Conservation (phyloP, 1,140 invertebrate species). For the Philaenus spumarius region DNA sequence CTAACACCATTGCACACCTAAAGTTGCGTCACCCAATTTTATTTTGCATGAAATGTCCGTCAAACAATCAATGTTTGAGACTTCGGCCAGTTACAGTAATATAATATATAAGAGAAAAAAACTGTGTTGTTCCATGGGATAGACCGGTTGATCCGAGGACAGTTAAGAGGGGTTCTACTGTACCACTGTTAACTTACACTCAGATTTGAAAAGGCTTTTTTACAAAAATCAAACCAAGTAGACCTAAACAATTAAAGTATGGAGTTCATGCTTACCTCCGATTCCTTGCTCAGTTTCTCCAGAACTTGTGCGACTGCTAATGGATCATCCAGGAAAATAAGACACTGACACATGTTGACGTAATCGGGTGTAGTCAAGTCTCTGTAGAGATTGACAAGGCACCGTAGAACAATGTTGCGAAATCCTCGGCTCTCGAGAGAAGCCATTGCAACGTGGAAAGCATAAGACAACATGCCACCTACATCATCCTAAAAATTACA, state of each 20-base stretch:
- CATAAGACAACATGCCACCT: constrained; percentile 85
- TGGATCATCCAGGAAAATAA: constrained; percentile 94
- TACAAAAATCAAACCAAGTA: too few relatives aligned
- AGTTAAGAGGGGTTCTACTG: too few relatives aligned
- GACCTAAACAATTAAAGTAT: constrained; percentile 3
- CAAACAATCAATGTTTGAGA: too few relatives aligned
- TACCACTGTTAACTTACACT: too few relatives aligned
- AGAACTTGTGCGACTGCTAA: constrained; percentile 84
- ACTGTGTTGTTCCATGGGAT: too few relatives aligned
- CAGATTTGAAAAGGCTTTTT: too few relatives aligned
- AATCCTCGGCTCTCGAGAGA: constrained; percentile 90
- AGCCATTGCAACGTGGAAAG: constrained; percentile 93
- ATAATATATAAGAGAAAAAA: too few relatives aligned
- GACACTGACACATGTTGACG: constrained; percentile 93
- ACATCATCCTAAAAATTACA: constrained; percentile 73
- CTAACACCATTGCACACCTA: too few relatives aligned
- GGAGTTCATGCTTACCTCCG: constrained; percentile 49
- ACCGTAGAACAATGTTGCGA: constrained; percentile 79
- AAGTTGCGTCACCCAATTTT: too few relatives aligned
- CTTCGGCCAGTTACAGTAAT: too few relatives aligned
- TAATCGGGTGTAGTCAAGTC: constrained; percentile 85
- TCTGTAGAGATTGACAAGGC: constrained; percentile 84
- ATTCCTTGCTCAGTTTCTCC: constrained; percentile 75
- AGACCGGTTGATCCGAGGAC: too few relatives aligned
- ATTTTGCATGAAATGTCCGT: too few relatives aligned